Evolutionary conservation across 2,113 vertebrate species (phyloP), one percentile per base, ranked within the genome.

Genomic region (Choloepus hoffmanni): DNA sequence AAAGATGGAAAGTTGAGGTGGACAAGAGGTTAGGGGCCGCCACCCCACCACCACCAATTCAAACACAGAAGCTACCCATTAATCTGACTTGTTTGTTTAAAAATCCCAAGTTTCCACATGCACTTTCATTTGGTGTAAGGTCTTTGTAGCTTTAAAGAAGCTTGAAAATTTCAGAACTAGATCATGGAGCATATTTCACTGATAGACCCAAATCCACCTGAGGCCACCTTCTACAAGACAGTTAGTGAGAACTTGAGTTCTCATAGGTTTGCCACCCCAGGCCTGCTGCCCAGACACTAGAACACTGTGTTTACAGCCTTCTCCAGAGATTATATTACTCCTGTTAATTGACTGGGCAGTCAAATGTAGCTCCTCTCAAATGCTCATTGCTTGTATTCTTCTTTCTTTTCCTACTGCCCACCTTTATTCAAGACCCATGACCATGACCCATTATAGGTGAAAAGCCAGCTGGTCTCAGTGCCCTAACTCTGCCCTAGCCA

Each of bases 81-180:
- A 65, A 50, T 43, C 14, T 88, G 65, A 23, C 43, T 50, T 8
- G 10, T 53, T 92, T 67, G 76, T 76, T 67, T 88, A 87, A 58
- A 60, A 18, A 84, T n/a, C 62, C 23, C 40, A 81, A 67, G 48
- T 70, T 95, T 58, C 23, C 67, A 82, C 19, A 18, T 86, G 16
- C 36, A 7, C 30, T 89, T 85, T 85, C 40, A 85, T 65, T 81
- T 82, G 74, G 12, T 92, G 53, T 76, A 86, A 92, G 50, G 23
- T 63, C 86, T 79, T 92, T 92, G 58, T 28, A 74, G 16, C 48
- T 67, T 79, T 68, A 85, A 70, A 85, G 21, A 67, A 30, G 14
- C 1, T 85, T n/a, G 28, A 92, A 58, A 12, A 88, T 23, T 23
- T 45, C 1, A 74, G 58, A 19, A 43, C 67, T 26, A 3, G 23